phyloP scores from a whole-genome alignment of 2,113 vertebrate genomes.

The Chloropsis hardwickii region DNA sequence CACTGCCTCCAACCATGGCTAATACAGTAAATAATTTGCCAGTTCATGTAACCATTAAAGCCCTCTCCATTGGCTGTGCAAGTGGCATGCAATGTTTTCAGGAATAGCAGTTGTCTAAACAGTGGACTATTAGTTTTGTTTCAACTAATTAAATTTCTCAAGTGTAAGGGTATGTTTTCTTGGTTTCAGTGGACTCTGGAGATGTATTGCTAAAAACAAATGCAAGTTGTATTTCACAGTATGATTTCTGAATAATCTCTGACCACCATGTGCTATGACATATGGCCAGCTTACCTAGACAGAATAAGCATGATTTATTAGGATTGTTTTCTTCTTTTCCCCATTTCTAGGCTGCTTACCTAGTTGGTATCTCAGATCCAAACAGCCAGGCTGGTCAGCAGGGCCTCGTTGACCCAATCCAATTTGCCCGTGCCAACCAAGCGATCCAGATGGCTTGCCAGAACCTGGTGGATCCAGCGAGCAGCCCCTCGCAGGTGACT shows the following conservation, averaged over 20 bases:
- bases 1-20: not conserved
- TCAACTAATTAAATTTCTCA: not conserved
- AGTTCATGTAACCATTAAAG: not conserved
- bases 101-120: not conserved
- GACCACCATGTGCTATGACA: not conserved
- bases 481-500: slow-evolving; percentile 94
- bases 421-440: slow-evolving; percentile 95
- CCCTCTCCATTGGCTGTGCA: not conserved
- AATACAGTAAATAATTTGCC: not conserved
- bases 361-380: slow-evolving; percentile 96
- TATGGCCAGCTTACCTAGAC: not conserved
- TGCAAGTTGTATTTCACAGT: not conserved
- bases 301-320: not conserved
- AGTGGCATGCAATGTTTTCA: not conserved
- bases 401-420: slow-evolving; percentile 96
- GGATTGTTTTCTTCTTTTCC: not conserved
- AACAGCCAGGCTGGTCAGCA: slow-evolving; percentile 97
- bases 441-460: slow-evolving; percentile 99
- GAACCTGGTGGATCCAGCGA: slow-evolving; percentile 93
- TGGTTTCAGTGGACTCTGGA: not conserved
- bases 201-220: not conserved
- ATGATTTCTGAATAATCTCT: not conserved
- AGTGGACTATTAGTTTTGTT: not conserved
- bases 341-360: slow-evolving; percentile 86
- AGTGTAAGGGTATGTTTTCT: not conserved